These are phyloP conservation scores for Alviniconcha marisindica DNA, from an alignment of 1,140 invertebrate species.

Conservation along the genomic window DNA sequence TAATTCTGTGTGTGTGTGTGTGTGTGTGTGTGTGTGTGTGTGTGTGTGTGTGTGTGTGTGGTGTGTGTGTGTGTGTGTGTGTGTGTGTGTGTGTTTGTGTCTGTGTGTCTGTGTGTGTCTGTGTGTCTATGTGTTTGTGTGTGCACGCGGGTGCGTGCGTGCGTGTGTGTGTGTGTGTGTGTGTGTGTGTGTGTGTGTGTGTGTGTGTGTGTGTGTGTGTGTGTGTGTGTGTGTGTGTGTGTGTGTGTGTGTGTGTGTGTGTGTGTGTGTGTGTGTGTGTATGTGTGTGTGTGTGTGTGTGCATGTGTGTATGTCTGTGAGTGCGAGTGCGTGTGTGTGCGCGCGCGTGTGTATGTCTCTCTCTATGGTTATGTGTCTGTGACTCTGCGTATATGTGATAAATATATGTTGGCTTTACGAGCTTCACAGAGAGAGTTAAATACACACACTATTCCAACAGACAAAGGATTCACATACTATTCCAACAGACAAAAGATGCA, in stretches of 20 bases:
- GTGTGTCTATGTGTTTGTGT: background rate
- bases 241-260: constrained; percentile 14
- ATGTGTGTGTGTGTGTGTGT: background rate
- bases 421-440: too few relatives aligned
- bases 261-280: constrained; percentile 12
- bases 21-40: constrained; percentile 18
- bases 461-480: too few relatives aligned
- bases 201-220: background rate
- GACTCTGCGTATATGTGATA: background rate
- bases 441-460: too few relatives aligned
- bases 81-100: background rate
- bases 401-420: too few relatives aligned
- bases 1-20: constrained; percentile 17
- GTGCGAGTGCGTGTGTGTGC: background rate
- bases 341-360: constrained; percentile 2
- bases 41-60: background rate
- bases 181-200: background rate
- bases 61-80: background rate
- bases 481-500: too few relatives aligned
- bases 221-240: constrained; percentile 12
- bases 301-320: background rate
- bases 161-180: constrained; percentile 4
- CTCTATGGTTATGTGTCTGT: background rate
- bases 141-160: background rate
- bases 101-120: too few relatives aligned